A percentile compares a stretch with the other conserved stretches of the same genome.
These are phyloP conservation scores for Tragelaphus eurycerus DNA, from an alignment of 2,797 vertebrate genomes.

Conservation along the genomic window DNA sequence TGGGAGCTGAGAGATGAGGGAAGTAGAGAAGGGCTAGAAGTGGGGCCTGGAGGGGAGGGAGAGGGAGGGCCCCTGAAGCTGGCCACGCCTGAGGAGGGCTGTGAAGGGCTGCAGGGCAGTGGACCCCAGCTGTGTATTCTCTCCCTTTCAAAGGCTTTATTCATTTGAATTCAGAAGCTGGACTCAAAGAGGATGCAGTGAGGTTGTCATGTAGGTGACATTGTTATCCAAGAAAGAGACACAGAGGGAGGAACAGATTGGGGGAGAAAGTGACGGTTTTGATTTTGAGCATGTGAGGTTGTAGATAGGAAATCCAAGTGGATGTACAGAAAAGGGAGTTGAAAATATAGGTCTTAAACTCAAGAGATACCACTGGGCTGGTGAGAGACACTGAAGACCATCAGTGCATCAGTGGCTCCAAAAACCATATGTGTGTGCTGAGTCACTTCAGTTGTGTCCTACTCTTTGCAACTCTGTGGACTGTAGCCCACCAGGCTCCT, in stretches of 20 bases:
- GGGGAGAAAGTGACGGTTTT: not conserved
- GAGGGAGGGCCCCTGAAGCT: not conserved
- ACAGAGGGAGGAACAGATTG: not conserved
- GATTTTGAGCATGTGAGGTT: not conserved
- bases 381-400: not conserved
- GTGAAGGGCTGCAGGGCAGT: not conserved
- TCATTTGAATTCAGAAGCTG: not conserved
- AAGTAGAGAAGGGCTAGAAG: not conserved
- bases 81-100: rapidly evolving
- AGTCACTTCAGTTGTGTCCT: rapidly evolving
- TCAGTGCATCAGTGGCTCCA: not conserved
- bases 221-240: not conserved
- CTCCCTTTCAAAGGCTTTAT: not conserved
- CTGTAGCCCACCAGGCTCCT: not conserved
- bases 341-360: not conserved
- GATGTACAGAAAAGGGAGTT: not conserved
- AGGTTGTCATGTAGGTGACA: not conserved
- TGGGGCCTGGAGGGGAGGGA: not conserved
- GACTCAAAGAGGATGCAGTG: not conserved
- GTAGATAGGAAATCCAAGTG: not conserved
- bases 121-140: not conserved
- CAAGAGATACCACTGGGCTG: not conserved
- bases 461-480: not conserved
- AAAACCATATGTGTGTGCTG: not conserved
- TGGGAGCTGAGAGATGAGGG: not conserved